Base-by-base conservation (phyloP, 1,140 invertebrate species). In the Melipona quadrifasciata region DNA sequence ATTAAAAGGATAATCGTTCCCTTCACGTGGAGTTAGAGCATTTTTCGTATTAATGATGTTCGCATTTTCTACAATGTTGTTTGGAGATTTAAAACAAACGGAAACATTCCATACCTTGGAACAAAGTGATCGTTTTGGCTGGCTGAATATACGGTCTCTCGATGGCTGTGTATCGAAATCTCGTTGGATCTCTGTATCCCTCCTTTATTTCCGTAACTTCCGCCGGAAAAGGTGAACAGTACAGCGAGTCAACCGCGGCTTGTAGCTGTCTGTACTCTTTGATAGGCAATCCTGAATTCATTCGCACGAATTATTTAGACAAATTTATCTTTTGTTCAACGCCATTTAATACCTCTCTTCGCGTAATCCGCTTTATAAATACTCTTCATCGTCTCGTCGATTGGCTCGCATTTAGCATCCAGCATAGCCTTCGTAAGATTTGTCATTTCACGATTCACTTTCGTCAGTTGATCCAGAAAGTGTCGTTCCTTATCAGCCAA, bases 301-400 rank as follows among this genome's bases (percentile, higher is more conserved):
- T 70, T 34, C 21, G 17, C 68, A n/a, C n/a, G 4, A 57, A 19
- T 80, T 76, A 77, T 51, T 79, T n/a, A n/a, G 8, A 72, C n/a
- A 68, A 39, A 74, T 67, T 55, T 4, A 71, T 64, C 51, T 3
- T 39, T 61, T 11, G 17, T 53, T 85, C 27, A 57, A n/a, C 34
- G 74, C 47, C 64, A 0, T 51, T 79, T 39, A 65, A 93, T 80
- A 95, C 96, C 95, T 95, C 95, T 93, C 91, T 96, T 96, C 58
- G 94, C 93, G 84, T 94, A 96, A 72, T 96, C 96, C 0, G 94
- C 95, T 92, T 96, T 95, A 87, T 96, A 96, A 89, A 96, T 95
- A 11, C 95, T 96, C 53, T 94, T 92, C 95, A 96, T 96, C 90
- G 95, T 95, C 31, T 94, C 95, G 83, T 96, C 95, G 19, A 95